Conservation (phyloP, 2,888 invertebrate species). For the Geotrupes spiniger region DNA sequence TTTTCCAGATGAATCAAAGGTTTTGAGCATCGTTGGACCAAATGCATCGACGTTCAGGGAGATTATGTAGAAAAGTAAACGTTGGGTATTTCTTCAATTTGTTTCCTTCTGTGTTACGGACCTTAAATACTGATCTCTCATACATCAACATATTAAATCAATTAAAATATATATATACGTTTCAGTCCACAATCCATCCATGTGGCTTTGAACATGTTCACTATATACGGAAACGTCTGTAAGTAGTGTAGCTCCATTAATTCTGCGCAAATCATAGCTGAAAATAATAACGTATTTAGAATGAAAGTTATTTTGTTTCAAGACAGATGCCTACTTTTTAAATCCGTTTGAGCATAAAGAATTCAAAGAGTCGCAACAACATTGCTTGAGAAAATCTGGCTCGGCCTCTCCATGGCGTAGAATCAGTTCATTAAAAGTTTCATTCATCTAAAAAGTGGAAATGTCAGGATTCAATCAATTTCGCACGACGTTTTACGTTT, state of each 20-base stretch:
- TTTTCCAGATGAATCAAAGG: no score
- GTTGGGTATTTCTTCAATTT: no score
- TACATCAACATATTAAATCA: background rate
- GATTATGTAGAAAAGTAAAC: no score
- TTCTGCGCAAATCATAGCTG: constrained; percentile 28
- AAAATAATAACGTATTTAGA: constrained; percentile 4
- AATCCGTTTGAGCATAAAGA: constrained; percentile 26
- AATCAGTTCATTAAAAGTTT: constrained; percentile 12
- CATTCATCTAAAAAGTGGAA: constrained; percentile 21
- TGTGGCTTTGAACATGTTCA: constrained; percentile 20
- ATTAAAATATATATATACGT: constrained; percentile 20
- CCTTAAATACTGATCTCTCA: no score
- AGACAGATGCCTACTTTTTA: constrained; percentile 21
- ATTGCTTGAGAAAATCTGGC: background rate
- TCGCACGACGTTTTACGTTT: constrained; percentile 20
- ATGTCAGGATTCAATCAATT: background rate
- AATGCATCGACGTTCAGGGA: no score
- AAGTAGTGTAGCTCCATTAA: constrained; percentile 21
- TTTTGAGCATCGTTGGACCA: no score
- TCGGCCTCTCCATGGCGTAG: constrained; percentile 10
- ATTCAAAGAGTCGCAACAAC: constrained; percentile 8
- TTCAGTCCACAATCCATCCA: constrained; percentile 28
- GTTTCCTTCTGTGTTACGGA: no score
- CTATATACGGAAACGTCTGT: constrained; percentile 18
- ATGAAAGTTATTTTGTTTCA: background rate